Evolutionary conservation across 2,888 invertebrate species (phyloP), one percentile per base, ranked within the genome.

Genomic region (Mantis religiosa): DNA sequence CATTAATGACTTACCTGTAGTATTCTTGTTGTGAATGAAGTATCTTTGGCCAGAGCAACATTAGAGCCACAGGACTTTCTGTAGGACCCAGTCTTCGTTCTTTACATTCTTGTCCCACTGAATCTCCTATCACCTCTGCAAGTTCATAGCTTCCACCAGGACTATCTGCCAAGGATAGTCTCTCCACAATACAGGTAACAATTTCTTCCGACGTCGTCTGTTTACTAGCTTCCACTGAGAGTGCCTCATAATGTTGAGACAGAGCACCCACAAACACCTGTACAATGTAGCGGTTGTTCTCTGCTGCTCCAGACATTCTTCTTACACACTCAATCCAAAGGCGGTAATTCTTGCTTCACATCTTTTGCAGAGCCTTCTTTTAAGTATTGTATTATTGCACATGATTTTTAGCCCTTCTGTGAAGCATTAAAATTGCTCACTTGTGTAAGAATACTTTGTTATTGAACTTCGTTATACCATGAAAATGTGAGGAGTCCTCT

Each of bases 161-260:
- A 90, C 94, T 93, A 92, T 95, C 95, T 90, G 94, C 94, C 89
- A 96, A 94, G 85, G 95, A 94, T 82, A 96, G 93, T 91, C 96
- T 94, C 92, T 97, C 97, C 90, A 97, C 96, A 91, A 98, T 98
- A 93, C 98, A 98, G 91, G 96, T 96, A 89, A 98, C 97, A 92
- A 98, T 97, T 94, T 98, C 98, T 92, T 98, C 97, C 0, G 98
- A 97, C 91, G 98, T 97, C 89, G 98, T 98, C 93, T 97, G 97
- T 93, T 98, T 98, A 91, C 97, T 97, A 89, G 98, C 97, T 93
- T 98, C 98, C 91, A 98, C 97, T 89, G 97, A 97, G 91, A 98
- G 95, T 91, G 97, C 97, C 94, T 98, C 98, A 94, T 97, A 98
- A 93, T 97, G 97, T 91, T 96, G 96, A 92, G 97, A 97, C 92